Percentiles rank a stretch among this genome's conserved stretches.
Conservation (phyloP, 2,113 vertebrate genomes). For the Phoxinus phoxinus region DNA sequence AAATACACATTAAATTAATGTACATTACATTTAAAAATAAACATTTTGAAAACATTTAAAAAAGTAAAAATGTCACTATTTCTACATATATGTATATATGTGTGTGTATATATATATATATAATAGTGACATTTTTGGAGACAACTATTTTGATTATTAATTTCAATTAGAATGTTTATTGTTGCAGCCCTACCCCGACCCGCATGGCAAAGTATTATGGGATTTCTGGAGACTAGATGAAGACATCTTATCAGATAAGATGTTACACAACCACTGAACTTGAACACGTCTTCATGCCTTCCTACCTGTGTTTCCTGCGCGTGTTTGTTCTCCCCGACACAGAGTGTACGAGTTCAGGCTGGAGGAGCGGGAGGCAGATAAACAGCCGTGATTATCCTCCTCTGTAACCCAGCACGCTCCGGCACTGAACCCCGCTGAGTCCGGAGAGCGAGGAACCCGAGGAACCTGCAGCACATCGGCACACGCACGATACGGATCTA, state of each 20-base stretch:
- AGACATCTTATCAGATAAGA: background rate
- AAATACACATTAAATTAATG: too few relatives aligned
- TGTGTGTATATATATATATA: too few relatives aligned
- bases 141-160: too few relatives aligned
- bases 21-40: too few relatives aligned
- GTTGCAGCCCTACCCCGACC: too few relatives aligned
- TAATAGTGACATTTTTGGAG: too few relatives aligned
- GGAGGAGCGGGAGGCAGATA: conserved; percentile 14
- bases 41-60: too few relatives aligned
- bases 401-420: conserved; percentile 19
- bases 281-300: background rate
- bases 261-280: background rate
- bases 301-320: background rate
- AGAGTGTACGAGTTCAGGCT: conserved; percentile 2
- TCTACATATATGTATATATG: too few relatives aligned
- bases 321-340: background rate
- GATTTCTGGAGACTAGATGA: background rate
- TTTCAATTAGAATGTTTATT: too few relatives aligned
- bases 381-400: background rate
- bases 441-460: background rate
- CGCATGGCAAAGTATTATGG: background rate
- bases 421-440: background rate
- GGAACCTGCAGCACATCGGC: background rate
- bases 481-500: background rate
- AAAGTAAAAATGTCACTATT: too few relatives aligned